Evolutionary conservation across 2,113 vertebrate species (phyloP).

Genomic region (Ancistrus triradiatus): DNA sequence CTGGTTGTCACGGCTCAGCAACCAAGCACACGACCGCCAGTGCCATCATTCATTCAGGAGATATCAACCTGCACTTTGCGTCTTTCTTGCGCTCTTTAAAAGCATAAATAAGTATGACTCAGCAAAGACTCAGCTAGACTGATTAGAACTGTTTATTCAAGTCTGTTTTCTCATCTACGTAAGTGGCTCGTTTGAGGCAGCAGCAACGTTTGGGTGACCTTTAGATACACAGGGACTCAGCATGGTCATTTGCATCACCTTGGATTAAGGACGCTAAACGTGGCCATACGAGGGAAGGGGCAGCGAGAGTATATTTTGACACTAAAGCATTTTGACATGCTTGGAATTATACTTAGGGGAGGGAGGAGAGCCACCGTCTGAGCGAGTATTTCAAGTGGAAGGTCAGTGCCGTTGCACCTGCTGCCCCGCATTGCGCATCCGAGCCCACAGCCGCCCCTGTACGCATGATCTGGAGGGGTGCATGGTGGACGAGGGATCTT

Average conservation of each 20-base stretch:
- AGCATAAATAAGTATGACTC: too few species aligned
- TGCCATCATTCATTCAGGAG: not conserved
- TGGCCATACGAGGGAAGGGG: not conserved
- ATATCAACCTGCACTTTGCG: not conserved
- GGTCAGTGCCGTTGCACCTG: slow-evolving; percentile 71
- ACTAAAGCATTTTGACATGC: slow-evolving; percentile 65
- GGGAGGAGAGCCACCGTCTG: slow-evolving; percentile 39
- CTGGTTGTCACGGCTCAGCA: slow-evolving; percentile 60
- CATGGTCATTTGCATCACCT: slow-evolving; percentile 29
- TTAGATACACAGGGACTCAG: slow-evolving; percentile 31
- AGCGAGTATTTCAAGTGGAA: slow-evolving; percentile 68
- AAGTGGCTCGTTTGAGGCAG: slow-evolving; percentile 22
- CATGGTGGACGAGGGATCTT: too few species aligned
- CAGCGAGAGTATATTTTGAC: slow-evolving; percentile 54
- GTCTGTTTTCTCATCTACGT: too few species aligned
- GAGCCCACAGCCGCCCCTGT: too few species aligned
- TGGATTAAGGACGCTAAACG: not conserved
- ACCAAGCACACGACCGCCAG: not conserved
- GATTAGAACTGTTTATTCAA: too few species aligned
- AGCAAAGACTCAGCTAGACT: too few species aligned
- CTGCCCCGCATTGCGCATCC: slow-evolving; percentile 15
- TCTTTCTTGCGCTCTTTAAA: too few species aligned
- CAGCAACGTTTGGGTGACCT: slow-evolving; percentile 46
- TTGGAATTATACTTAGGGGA: slow-evolving; percentile 63
- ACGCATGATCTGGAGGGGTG: too few species aligned